A percentile compares a stretch with the other conserved stretches of the same genome.
phyloP scores from a whole-genome alignment of 2,888 invertebrate genomes.

The Ochropleura leucogaster region DNA sequence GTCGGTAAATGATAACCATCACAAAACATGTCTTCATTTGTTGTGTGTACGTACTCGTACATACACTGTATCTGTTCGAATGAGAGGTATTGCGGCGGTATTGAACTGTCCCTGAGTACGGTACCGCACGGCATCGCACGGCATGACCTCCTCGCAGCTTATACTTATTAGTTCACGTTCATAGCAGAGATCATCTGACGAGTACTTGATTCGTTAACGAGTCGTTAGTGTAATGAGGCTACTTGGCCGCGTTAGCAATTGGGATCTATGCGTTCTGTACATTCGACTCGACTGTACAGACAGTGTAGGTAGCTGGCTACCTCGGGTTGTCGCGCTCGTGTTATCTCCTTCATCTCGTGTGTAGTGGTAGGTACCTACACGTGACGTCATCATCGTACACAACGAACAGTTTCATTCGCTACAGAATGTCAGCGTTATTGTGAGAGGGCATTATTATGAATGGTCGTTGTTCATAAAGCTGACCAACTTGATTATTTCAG shows the following conservation, averaged over 20 bases:
- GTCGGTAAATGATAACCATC: background rate
- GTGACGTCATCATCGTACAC: slow-evolving; percentile 5
- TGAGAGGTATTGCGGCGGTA: background rate
- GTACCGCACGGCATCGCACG: background rate
- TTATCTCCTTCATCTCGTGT: no score
- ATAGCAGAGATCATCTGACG: slow-evolving; percentile 22
- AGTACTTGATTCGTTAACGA: slow-evolving; percentile 50
- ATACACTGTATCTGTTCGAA: background rate
- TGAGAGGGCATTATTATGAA: background rate
- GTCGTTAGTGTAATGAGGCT: slow-evolving; percentile 56
- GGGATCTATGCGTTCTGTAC: slow-evolving; percentile 36
- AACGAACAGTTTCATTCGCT: slow-evolving; percentile 2
- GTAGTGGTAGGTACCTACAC: background rate
- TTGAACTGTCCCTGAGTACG: background rate
- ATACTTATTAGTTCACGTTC: slow-evolving; percentile 35
- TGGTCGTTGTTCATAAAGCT: no score
- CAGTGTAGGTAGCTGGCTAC: background rate
- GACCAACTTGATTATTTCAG: no score
- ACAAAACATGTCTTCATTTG: no score
- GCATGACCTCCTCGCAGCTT: slow-evolving; percentile 31
- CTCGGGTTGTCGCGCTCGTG: no score
- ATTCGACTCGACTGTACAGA: background rate
- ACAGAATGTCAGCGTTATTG: background rate
- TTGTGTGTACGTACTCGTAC: no score
- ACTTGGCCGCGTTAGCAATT: slow-evolving; percentile 53